Base-by-base conservation (phyloP, 2,888 invertebrate species). In the Protula sp. region DNA sequence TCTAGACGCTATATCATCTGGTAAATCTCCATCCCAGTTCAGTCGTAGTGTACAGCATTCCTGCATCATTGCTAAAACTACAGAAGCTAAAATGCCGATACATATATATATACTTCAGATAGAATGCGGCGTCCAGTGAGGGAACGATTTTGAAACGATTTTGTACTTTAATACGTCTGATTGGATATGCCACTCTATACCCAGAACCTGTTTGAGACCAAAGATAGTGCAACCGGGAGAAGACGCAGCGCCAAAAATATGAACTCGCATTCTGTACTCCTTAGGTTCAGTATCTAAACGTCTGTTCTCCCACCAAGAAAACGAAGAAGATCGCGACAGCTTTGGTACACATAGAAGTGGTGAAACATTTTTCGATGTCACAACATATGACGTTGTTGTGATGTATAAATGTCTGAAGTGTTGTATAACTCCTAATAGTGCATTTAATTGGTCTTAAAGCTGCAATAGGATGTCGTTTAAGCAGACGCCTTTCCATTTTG, bases 11-110 rank as follows among this genome's bases (percentile, higher is more conserved):
- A 58, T 30, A 2, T 52, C 29, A 27, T 45, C 53, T 2, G 57
- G 51, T 19, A 60, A 29, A 14, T 47, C 47, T 19, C 53, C 57
- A 47, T 60, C 60, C 60, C 60, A 60, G 14, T n/a, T n/a, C n/a
- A n/a, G n/a, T n/a, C n/a, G n/a, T n/a, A n/a, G n/a, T n/a, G n/a
- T n/a, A n/a, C n/a, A n/a, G n/a, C n/a, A n/a, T n/a, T n/a, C n/a
- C n/a, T n/a, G n/a, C n/a, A n/a, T n/a, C n/a, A n/a, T n/a, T n/a
- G n/a, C n/a, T n/a, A n/a, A n/a, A n/a, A n/a, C n/a, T n/a, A n/a
- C n/a, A n/a, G n/a, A n/a, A n/a, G n/a, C n/a, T n/a, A n/a, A n/a
- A n/a, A n/a, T n/a, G n/a, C n/a, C n/a, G n/a, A n/a, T n/a, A n/a
- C n/a, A n/a, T n/a, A n/a, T n/a, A n/a, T n/a, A n/a, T n/a, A n/a